phyloP scores from a whole-genome alignment of 2,113 vertebrate genomes.

The Lepus timidus region DNA sequence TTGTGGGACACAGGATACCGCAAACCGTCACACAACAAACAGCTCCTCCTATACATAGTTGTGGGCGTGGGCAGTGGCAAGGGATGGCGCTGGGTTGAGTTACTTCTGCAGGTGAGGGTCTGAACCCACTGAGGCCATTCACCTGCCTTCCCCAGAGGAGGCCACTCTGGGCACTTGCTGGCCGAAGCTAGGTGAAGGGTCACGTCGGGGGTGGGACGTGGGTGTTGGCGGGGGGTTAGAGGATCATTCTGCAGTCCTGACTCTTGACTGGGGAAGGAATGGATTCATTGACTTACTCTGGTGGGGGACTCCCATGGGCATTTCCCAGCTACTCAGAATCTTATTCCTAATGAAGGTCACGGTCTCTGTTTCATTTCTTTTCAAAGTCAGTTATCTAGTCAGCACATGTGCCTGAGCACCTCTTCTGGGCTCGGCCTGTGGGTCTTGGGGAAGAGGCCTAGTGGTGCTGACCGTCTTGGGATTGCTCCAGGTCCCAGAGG shows the following conservation, averaged over 20 bases:
- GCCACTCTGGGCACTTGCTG: too few species aligned
- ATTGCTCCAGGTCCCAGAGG: not conserved
- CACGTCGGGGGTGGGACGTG: not conserved
- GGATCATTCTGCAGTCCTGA: not conserved
- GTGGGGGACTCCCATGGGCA: not conserved
- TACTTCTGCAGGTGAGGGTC: too few species aligned
- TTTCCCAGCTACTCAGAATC: not conserved
- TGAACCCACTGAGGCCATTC: too few species aligned
- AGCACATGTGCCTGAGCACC: not conserved
- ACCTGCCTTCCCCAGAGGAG: too few species aligned
- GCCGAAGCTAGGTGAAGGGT: not conserved
- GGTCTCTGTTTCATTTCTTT: not conserved
- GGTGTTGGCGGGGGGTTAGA: not conserved
- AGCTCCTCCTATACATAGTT: too few species aligned
- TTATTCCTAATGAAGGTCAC: not conserved
- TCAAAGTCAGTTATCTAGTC: not conserved
- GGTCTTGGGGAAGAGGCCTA: not conserved
- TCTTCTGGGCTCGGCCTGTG: not conserved
- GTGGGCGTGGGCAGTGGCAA: too few species aligned
- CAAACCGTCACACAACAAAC: too few species aligned
- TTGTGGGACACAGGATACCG: too few species aligned
- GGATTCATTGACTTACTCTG: not conserved
- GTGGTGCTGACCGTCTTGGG: fast-evolving
- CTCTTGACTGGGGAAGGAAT: too few species aligned
- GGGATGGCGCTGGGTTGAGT: too few species aligned